These are phyloP conservation scores for Aplidium turbinatum DNA, from an alignment of 23 tunicate species.

Conservation along the genomic window DNA sequence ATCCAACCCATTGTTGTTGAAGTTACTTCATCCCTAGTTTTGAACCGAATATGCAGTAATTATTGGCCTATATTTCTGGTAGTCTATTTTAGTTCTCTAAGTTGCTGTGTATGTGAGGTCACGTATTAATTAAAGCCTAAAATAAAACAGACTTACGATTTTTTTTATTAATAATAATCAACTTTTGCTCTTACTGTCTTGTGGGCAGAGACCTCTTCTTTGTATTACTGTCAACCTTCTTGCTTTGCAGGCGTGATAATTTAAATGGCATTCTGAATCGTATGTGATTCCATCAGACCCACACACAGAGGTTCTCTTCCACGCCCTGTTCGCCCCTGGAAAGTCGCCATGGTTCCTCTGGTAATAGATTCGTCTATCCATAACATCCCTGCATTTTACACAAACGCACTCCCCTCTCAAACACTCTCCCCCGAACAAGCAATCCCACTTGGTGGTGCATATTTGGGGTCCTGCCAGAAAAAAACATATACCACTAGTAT, in stretches of 20 bases:
- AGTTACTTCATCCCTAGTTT: no score
- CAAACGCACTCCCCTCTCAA: conserved; percentile 45
- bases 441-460: conserved; percentile 30
- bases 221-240: conserved; percentile 2
- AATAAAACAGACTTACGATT: no score
- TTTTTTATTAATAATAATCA: no score
- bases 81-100: no score
- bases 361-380: conserved; percentile 36
- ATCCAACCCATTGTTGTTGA: no score
- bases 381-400: conserved; percentile 23
- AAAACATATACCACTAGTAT: no score
- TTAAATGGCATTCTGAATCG: conserved; percentile 61
- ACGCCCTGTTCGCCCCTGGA: neutral
- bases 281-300: conserved; percentile 56
- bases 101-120: no score
- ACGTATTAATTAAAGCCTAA: no score
- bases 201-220: conserved; percentile 31
- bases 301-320: conserved; percentile 40
- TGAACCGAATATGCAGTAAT: no score
- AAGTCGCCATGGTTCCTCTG: neutral
- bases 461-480: conserved; percentile 4
- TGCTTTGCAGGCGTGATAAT: conserved; percentile 52
- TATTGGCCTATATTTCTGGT: no score
- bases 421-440: conserved; percentile 38
- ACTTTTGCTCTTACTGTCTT: no score